Conservation (phyloP, 2,888 invertebrate species). For the Eupithecia dodoneata region DNA sequence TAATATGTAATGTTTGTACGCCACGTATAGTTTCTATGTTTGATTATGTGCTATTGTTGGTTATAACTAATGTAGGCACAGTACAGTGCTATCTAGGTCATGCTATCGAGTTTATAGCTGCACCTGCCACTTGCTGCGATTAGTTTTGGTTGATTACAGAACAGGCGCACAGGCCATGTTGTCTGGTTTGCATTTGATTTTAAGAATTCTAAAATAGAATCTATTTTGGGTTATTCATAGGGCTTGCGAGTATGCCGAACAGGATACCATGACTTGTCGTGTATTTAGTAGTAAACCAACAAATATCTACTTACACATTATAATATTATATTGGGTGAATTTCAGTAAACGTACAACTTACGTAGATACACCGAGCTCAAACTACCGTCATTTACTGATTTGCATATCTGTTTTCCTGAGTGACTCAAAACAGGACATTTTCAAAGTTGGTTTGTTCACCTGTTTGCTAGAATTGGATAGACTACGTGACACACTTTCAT, state of each 20-base stretch:
- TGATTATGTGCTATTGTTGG: constrained; percentile 34
- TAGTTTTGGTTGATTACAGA: constrained; percentile 30
- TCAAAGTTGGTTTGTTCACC: constrained; percentile 46
- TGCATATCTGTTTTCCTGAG: constrained; percentile 16
- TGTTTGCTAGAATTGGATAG: constrained; percentile 52
- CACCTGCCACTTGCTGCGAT: constrained; percentile 49
- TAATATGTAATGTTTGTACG: background rate
- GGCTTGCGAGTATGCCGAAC: constrained; percentile 4
- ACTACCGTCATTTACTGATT: background rate
- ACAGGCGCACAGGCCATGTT: constrained; percentile 7
- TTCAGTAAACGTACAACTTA: background rate
- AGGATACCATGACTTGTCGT: background rate
- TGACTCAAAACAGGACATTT: constrained; percentile 33
- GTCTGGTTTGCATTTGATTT: constrained; percentile 10
- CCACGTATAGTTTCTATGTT: constrained; percentile 5
- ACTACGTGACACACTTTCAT: constrained; percentile 69
- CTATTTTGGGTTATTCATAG: constrained; percentile 1
- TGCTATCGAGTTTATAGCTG: constrained; percentile 53
- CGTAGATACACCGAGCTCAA: background rate
- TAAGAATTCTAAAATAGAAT: constrained; percentile 12
- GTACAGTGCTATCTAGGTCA: constrained; percentile 61
- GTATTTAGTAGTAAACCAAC: background rate
- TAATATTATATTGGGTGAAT: background rate
- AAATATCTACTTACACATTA: background rate
- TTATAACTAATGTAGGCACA: constrained; percentile 34